Base-by-base conservation (phyloP, 2,888 invertebrate genomes). In the Lamellibrachia columna region DNA sequence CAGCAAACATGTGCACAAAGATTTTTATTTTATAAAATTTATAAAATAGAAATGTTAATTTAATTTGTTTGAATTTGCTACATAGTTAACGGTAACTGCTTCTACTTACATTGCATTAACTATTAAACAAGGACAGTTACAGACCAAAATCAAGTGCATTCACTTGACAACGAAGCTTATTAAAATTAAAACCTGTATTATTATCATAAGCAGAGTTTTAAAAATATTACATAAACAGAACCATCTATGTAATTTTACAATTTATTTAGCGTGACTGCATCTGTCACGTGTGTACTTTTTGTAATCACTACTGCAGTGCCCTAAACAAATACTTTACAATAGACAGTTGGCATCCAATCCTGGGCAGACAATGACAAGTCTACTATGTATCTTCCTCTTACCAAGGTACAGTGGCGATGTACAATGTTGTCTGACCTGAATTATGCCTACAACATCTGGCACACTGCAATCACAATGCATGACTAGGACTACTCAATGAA, bases 341-440 rank as follows among this genome's bases (percentile, higher is more conserved):
- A 22, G 6, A 15, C 22, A 15, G 22, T 75, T 75, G 75, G 75
- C 75, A 6, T n/a, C 15, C 75, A 15, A 75, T 75, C 22, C n/a
- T n/a, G 22, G 75, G 15, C 75, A 75, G 15, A 75, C 75, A 75
- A 75, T 75, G 75, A 22, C 75, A 22, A n/a, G 75, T 75, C 3
- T 22, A 22, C 22, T n/a, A 22, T 11, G 75, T n/a, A n/a, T 22
- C 75, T 75, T 75, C 75, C 6, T 11, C 22, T n/a, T 22, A 75
- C 75, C 75, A 75, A 75, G 75, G 75, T 75, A 75, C 75, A 6
- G 22, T 75, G 75, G 75, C n/a, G 4, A 75, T 75, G 75, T 75
- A 75, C 75, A 75, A 75, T 75, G 75, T 75, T 75, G 75, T 75
- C 75, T 75, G 75, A 75, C 75, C 75, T 22, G 75, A 75, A 75